Evolutionary conservation across 1,140 invertebrate genomes (phyloP).

Genomic region (Plectrocnemia conspersa): DNA sequence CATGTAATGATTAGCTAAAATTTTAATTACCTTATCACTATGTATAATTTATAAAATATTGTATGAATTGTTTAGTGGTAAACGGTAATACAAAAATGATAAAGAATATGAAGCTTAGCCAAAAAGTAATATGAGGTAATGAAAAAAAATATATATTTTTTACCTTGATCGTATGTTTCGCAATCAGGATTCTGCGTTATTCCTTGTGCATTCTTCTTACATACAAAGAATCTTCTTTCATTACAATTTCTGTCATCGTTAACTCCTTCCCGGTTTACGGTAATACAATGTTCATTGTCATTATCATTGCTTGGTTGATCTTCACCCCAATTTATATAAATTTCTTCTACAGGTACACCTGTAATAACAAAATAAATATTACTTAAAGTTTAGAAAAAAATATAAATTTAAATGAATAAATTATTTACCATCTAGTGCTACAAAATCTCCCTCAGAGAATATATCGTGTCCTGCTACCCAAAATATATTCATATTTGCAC

Average conservation of each 20-base stretch:
- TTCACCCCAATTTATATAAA: slow-evolving; percentile 16
- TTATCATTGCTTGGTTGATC: slow-evolving; percentile 17
- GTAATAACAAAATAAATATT: neutral
- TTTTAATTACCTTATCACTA: no score
- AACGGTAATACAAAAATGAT: no score
- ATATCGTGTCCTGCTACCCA: slow-evolving; percentile 30
- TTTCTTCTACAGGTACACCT: slow-evolving; percentile 9
- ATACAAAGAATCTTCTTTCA: slow-evolving; percentile 7
- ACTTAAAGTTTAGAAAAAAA: neutral
- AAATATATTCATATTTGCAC: no score
- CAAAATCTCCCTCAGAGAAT: slow-evolving; percentile 25
- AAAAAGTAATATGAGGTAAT: no score
- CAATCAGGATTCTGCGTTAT: neutral
- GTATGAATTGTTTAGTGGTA: no score
- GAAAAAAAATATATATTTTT: no score
- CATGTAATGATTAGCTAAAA: no score
- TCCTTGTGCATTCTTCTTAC: slow-evolving; percentile 2
- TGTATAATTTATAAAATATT: no score
- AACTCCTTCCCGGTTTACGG: neutral
- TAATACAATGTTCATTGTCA: slow-evolving; percentile 22
- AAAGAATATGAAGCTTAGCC: no score
- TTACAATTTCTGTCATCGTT: slow-evolving; percentile 13
- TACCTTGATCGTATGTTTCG: neutral
- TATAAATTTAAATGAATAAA: slow-evolving; percentile 2
- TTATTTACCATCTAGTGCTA: slow-evolving; percentile 24